A percentile compares a stretch with the other conserved stretches of the same genome.
Conservation (phyloP, 2,113 vertebrate species). For the Marcusenius ussheri region DNA sequence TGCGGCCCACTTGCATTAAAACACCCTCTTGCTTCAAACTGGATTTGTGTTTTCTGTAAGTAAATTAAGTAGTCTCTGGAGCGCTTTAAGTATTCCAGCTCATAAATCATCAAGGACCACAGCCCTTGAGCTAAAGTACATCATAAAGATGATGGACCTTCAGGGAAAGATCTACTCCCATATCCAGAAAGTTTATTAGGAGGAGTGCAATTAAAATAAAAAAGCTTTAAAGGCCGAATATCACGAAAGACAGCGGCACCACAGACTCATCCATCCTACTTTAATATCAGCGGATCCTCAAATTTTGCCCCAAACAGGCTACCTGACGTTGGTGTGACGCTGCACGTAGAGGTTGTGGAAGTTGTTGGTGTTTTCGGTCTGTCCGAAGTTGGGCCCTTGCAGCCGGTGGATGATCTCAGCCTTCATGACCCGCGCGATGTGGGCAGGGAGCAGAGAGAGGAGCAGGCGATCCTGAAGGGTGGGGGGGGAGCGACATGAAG, state of each 20-base stretch:
- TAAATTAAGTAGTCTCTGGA: neutral
- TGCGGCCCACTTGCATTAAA: neutral
- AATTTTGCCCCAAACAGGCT: neutral
- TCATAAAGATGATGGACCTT: neutral
- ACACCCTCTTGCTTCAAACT: neutral
- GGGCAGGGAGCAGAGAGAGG: slow-evolving; percentile 85
- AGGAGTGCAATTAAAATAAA: neutral
- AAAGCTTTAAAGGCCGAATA: neutral
- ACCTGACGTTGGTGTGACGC: slow-evolving; percentile 96
- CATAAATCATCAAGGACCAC: neutral
- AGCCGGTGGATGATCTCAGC: slow-evolving; percentile 95
- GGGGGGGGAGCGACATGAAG: neutral
- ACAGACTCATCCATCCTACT: neutral
- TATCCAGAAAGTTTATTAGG: neutral
- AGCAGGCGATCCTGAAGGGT: slow-evolving; percentile 79
- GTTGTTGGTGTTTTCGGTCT: slow-evolving; percentile 92
- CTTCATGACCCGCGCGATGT: slow-evolving; percentile 97
- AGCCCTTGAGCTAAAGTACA: neutral
- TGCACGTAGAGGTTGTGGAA: slow-evolving; percentile 98
- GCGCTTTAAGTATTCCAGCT: neutral
- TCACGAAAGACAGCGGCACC: neutral
- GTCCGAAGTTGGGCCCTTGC: slow-evolving; percentile 89
- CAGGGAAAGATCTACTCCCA: neutral
- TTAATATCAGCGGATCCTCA: neutral
- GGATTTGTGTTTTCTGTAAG: neutral